Evolutionary conservation across 2,113 vertebrate genomes (phyloP).

Genomic region (Carassius gibelio): DNA sequence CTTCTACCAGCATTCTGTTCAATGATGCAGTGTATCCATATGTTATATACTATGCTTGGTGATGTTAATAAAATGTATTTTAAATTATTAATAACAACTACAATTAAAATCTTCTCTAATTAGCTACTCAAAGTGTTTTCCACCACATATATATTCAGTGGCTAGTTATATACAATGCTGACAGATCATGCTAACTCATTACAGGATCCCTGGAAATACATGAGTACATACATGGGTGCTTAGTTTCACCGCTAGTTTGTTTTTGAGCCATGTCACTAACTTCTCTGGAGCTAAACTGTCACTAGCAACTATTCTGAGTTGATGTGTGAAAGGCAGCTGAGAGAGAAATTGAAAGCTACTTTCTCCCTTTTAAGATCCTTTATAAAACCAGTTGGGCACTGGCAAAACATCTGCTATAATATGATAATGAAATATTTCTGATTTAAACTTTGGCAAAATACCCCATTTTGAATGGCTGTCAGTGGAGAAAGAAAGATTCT

Average conservation of each 20-base stretch:
- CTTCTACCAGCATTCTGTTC: not conserved
- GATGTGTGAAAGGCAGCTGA: not conserved
- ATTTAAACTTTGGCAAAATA: not conserved
- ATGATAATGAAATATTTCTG: constrained; percentile 9
- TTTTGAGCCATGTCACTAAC: too few relatives aligned
- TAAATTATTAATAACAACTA: too few relatives aligned
- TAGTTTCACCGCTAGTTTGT: too few relatives aligned
- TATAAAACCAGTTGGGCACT: constrained; percentile 10
- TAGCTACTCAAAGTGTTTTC: too few relatives aligned
- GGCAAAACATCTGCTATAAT: constrained; percentile 19
- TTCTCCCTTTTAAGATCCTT: not conserved
- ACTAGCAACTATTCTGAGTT: not conserved
- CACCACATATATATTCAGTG: too few relatives aligned
- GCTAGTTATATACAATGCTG: too few relatives aligned
- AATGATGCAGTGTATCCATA: not conserved
- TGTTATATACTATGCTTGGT: not conserved
- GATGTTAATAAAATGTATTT: not conserved
- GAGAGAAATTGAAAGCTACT: not conserved
- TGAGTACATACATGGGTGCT: too few relatives aligned
- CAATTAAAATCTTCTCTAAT: too few relatives aligned
- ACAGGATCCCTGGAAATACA: too few relatives aligned
- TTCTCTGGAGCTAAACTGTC: too few relatives aligned
- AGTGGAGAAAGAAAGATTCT: not conserved
- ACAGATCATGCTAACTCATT: too few relatives aligned
- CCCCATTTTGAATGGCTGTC: not conserved